Conservation (phyloP, 2,113 vertebrate genomes). For the Bos javanicus region DNA sequence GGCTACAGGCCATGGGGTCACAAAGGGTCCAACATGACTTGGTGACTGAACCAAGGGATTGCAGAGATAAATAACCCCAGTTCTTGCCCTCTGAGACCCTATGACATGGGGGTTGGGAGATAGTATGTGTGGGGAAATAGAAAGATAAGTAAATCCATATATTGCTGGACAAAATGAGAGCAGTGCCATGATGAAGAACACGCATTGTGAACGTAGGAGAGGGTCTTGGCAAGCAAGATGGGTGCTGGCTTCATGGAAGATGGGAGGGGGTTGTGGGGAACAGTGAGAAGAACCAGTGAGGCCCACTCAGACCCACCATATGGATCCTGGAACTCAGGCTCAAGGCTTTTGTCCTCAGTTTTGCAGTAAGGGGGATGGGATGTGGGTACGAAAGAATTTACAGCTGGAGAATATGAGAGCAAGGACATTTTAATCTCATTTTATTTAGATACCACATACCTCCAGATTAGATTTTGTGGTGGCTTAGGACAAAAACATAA, state of each 20-base stretch:
- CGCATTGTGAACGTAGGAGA: background rate
- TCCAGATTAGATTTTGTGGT: background rate
- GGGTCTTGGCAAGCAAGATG: background rate
- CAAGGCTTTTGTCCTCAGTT: background rate
- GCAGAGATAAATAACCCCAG: background rate
- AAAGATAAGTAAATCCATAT: background rate
- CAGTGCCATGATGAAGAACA: background rate
- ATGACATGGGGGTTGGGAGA: accelerated
- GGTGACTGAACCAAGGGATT: background rate
- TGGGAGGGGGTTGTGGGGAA: background rate
- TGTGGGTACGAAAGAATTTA: background rate
- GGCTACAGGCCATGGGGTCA: background rate
- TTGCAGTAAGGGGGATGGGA: background rate
- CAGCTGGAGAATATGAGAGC: background rate
- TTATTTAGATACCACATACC: background rate
- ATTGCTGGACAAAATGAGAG: background rate
- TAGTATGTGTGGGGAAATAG: no score
- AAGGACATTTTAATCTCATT: background rate
- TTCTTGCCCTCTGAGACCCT: background rate
- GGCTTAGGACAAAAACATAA: constrained; percentile 1
- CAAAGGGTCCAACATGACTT: background rate
- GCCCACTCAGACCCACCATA: no score
- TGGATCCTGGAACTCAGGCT: background rate
- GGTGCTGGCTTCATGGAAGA: background rate
- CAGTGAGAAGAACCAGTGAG: background rate